Conservation (phyloP, 2,113 vertebrate species). For the Psilopogon haemacephalus region DNA sequence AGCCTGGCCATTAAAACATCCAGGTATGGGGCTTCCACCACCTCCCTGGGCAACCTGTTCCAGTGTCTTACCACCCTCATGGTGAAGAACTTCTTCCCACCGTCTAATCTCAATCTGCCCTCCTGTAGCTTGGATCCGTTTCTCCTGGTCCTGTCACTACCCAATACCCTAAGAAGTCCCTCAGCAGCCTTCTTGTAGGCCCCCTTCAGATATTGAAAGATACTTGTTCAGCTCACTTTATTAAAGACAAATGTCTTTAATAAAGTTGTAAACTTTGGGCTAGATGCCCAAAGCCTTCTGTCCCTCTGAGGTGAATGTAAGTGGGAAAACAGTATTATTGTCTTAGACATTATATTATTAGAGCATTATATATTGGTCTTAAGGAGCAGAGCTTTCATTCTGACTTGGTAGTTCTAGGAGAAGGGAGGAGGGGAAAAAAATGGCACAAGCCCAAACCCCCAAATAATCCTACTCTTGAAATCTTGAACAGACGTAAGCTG, state of each 20-base stretch:
- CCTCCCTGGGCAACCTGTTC: too few species aligned
- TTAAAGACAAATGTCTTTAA: background rate
- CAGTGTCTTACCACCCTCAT: too few species aligned
- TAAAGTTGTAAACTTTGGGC: background rate
- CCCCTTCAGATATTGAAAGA: too few species aligned
- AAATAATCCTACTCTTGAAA: background rate
- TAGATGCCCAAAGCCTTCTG: background rate
- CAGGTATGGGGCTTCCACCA: too few species aligned
- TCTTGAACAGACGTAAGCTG: background rate
- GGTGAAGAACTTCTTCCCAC: too few species aligned
- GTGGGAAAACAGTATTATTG: background rate
- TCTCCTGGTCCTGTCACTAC: too few species aligned
- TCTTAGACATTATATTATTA: too few species aligned
- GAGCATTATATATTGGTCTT: background rate
- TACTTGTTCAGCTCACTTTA: background rate
- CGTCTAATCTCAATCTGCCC: too few species aligned
- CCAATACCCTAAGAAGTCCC: too few species aligned
- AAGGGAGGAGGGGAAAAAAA: background rate
- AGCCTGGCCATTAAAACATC: too few species aligned
- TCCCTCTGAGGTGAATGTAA: background rate
- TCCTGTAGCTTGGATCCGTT: too few species aligned
- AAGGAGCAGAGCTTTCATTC: conserved; percentile 3
- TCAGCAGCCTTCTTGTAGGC: too few species aligned
- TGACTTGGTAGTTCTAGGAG: background rate
- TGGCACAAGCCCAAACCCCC: background rate